Base-by-base conservation (phyloP, 2,797 vertebrate species). In the Eleutherodactylus coqui region DNA sequence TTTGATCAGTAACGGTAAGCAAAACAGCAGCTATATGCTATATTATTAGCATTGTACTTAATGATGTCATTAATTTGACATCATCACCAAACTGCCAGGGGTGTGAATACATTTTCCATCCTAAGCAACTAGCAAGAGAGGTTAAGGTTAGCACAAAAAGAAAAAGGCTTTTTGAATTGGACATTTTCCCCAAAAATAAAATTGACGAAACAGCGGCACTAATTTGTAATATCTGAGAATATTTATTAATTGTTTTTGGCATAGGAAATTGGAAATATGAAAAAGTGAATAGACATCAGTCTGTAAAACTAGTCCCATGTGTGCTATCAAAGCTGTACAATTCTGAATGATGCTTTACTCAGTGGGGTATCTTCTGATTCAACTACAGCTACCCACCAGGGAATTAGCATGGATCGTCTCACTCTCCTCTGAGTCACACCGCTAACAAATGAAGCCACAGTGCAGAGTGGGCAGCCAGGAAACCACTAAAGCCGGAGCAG, bases 311-410 rank as follows among this genome's bases (percentile, higher is more conserved):
- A 69, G n/a, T 76, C 55, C 76, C 43, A 21, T 75, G 62, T 64
- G 79, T 45, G 34, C 75, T 55, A 53, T 19, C 24, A 64, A 81
- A 76, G 32, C 91, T 90, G 93, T 93, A 93, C 94, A 94, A 93
- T 91, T 94, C 88, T 85, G 89, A 92, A 90, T 93, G 89, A 93
- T 55, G 86, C 29, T 88, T 89, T 87, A 90, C 91, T 92, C 93
- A 90, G 90, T 88, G 89, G 91, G 89, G 90, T 88, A 88, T 91
- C 91, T 89, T 89, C 89, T 89, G 80, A 89, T 89, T 93, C 92
- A 94, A 92, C 89, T 91, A 91, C 87, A 3, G 4, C 55, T 81
- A 90, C 91, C 91, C 94, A 91, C 88, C 16, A 70, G 89, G 91
- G 92, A 88, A 91, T 86, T 75, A 87, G 90, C 88, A 92, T 83